These are phyloP conservation scores for Hydrotaea cyrtoneurina DNA, from an alignment of 2,888 invertebrate genomes.

Conservation along the genomic window DNA sequence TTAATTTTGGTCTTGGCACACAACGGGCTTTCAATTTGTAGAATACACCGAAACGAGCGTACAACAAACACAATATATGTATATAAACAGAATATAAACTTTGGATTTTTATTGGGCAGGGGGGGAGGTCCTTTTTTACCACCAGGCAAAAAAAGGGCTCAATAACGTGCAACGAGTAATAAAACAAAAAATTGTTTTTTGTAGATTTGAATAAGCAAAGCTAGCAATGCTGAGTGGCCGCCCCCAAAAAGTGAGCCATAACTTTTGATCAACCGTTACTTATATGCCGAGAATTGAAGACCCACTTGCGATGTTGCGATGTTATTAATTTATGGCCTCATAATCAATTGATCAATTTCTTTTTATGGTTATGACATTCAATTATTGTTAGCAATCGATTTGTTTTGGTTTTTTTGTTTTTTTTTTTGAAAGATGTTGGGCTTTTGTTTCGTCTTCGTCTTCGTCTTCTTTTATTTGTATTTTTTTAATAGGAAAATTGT, in stretches of 20 bases:
- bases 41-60: not conserved
- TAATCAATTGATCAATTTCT: not conserved
- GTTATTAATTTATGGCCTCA: slow-evolving; percentile 40
- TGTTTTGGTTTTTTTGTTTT: not conserved
- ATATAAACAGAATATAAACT: not conserved
- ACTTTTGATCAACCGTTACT: not conserved
- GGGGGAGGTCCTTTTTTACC: not conserved
- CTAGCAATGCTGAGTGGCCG: not conserved
- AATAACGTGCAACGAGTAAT: not conserved
- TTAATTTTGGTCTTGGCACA: slow-evolving; percentile 34
- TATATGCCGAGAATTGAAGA: not conserved
- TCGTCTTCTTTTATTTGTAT: not conserved
- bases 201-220: not conserved
- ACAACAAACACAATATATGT: not conserved
- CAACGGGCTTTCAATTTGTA: not conserved
- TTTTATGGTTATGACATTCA: not conserved
- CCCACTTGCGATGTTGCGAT: not conserved
- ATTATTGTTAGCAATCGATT: not conserved
- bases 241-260: not conserved
- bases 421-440: not conserved
- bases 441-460: not conserved
- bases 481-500: not conserved
- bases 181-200: not conserved
- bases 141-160: not conserved
- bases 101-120: not conserved